Percentiles rank a stretch among this genome's conserved stretches.
phyloP scores from a whole-genome alignment of 2,113 vertebrate genomes.

The Coregonus clupeaformis region DNA sequence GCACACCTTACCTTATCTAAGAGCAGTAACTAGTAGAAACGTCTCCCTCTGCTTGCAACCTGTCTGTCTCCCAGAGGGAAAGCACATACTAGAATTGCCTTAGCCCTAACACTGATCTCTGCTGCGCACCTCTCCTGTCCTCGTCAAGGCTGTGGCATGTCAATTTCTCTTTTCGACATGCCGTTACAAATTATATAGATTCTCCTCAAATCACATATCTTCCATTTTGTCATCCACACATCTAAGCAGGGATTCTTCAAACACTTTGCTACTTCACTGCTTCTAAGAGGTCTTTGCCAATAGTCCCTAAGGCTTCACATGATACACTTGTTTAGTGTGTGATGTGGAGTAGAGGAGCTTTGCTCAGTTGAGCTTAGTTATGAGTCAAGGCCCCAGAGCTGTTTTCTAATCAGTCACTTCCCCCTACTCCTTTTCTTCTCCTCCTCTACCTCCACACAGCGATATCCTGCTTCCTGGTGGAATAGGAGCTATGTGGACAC shows the following conservation, averaged over 20 bases:
- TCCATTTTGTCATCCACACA: not conserved
- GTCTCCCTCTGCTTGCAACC: slow-evolving; percentile 52
- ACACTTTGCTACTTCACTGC: slow-evolving; percentile 14
- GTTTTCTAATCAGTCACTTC: slow-evolving; percentile 54
- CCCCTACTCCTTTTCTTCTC: slow-evolving; percentile 38
- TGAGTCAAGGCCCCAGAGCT: slow-evolving; percentile 60
- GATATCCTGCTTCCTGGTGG: slow-evolving; percentile 57
- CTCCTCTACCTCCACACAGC: slow-evolving; percentile 53
- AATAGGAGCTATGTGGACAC: slow-evolving; percentile 42
- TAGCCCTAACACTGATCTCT: not conserved
- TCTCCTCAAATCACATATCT: slow-evolving; percentile 6
- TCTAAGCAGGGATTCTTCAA: slow-evolving; percentile 28
- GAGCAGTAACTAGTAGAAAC: slow-evolving; percentile 56
- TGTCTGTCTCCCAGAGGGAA: slow-evolving; percentile 53
- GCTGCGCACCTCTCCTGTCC: not conserved
- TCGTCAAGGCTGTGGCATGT: not conserved
- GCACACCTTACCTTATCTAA: slow-evolving; percentile 53
- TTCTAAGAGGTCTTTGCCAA: slow-evolving; percentile 30
- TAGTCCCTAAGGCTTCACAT: slow-evolving; percentile 32
- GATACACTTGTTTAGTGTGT: slow-evolving; percentile 62
- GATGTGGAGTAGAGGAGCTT: slow-evolving; percentile 39
- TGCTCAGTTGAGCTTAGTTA: slow-evolving; percentile 49
- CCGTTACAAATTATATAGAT: slow-evolving; percentile 29
- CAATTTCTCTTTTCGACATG: slow-evolving; percentile 24
- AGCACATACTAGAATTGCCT: slow-evolving; percentile 19